Percentiles rank a stretch among this genome's conserved stretches.
Evolutionary conservation across 2,113 vertebrate genomes (phyloP).

Genomic region (Gallinago jamesoni): DNA sequence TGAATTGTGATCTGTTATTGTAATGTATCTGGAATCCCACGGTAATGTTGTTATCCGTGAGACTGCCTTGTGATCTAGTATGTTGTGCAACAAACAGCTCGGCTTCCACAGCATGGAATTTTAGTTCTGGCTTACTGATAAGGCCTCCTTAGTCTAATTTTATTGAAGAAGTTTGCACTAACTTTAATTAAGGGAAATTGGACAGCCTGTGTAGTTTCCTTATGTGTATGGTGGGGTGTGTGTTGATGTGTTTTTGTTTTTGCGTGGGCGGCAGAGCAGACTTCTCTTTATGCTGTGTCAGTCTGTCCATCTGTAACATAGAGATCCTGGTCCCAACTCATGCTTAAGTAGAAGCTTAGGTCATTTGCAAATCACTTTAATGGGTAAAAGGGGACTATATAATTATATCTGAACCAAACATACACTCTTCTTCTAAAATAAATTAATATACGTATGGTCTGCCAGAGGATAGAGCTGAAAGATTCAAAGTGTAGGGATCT

Average conservation of each 20-base stretch:
- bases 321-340: background rate
- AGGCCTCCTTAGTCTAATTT: background rate
- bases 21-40: background rate
- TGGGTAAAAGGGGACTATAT: background rate
- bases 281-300: background rate
- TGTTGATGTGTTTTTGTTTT: background rate
- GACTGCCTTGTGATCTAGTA: background rate
- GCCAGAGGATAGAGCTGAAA: background rate
- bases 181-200: background rate
- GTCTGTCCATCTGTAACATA: background rate
- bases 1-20: background rate
- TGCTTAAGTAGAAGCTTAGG: background rate
- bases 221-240: background rate
- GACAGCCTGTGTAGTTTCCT: background rate
- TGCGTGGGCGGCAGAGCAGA: background rate
- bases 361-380: background rate
- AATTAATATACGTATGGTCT: background rate
- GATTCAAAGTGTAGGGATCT: background rate
- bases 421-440: background rate
- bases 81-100: background rate
- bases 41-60: background rate
- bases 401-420: background rate
- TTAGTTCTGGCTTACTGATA: background rate
- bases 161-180: background rate
- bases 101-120: background rate